These are phyloP conservation scores for Puntigrus tetrazona DNA, from an alignment of 2,113 vertebrate genomes.

Conservation along the genomic window DNA sequence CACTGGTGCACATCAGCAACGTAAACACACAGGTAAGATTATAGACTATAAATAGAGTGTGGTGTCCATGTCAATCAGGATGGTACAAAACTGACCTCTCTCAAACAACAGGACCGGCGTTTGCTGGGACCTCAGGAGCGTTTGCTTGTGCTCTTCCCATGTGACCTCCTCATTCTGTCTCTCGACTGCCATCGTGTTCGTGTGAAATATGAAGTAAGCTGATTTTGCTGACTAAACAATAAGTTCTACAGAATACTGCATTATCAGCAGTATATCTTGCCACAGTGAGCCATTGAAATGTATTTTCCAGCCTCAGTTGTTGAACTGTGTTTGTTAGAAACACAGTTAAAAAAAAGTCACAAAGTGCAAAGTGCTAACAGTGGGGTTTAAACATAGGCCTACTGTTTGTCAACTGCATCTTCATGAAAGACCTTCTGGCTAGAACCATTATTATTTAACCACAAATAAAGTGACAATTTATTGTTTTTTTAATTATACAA, in stretches of 20 bases:
- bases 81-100: background rate
- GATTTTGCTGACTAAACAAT: slow-evolving; percentile 30
- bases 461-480: background rate
- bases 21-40: slow-evolving; percentile 60
- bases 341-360: too few species aligned
- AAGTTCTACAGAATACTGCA: background rate
- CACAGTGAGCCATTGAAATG: background rate
- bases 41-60: background rate
- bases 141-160: slow-evolving; percentile 77
- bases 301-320: background rate
- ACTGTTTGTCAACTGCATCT: background rate
- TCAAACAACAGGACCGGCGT: slow-evolving; percentile 31
- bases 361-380: background rate
- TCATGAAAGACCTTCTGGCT: background rate
- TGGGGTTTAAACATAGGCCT: background rate
- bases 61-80: background rate
- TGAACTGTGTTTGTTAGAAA: too few species aligned
- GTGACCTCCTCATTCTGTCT: slow-evolving; percentile 80
- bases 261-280: background rate
- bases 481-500: too few species aligned
- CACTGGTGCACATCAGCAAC: slow-evolving; percentile 71
- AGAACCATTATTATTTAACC: background rate
- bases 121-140: slow-evolving; percentile 74
- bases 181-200: slow-evolving; percentile 69
- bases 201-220: slow-evolving; percentile 77